A percentile compares a stretch with the other conserved stretches of the same genome.
These are phyloP conservation scores for Prochilodus magdalenae DNA, from an alignment of 2,113 vertebrate genomes.

Conservation along the genomic window DNA sequence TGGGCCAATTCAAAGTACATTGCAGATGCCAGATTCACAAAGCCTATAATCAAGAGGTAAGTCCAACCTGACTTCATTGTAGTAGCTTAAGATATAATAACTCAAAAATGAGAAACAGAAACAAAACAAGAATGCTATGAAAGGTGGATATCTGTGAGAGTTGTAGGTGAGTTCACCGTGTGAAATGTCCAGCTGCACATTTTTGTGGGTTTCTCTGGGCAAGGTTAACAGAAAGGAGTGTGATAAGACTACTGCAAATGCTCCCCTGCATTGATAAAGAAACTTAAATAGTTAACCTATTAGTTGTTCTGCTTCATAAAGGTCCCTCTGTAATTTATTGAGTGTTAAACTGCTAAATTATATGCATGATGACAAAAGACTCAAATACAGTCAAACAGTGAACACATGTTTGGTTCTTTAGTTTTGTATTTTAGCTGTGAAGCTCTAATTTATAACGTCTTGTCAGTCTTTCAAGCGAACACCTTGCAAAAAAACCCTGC, in stretches of 20 bases:
- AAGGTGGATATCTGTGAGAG: background rate
- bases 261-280: slow-evolving; percentile 42
- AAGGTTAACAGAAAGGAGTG: slow-evolving; percentile 53
- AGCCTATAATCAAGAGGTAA: slow-evolving; percentile 64
- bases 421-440: too few species aligned
- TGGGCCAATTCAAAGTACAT: slow-evolving; percentile 90
- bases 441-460: too few species aligned
- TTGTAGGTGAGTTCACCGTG: slow-evolving; percentile 53
- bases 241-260: slow-evolving; percentile 35
- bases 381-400: background rate
- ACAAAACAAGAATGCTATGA: background rate
- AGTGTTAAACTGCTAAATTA: background rate
- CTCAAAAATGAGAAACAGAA: slow-evolving; percentile 19
- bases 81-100: background rate
- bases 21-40: slow-evolving; percentile 72
- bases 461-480: too few species aligned
- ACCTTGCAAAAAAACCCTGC: too few species aligned
- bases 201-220: slow-evolving; percentile 55
- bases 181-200: slow-evolving; percentile 73
- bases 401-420: too few species aligned
- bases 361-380: background rate
- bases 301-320: slow-evolving; percentile 37
- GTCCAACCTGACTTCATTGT: slow-evolving; percentile 60
- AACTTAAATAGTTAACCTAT: slow-evolving; percentile 60
- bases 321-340: background rate